Conservation (phyloP, 2,888 invertebrate genomes). For the Cantharis rustica region DNA sequence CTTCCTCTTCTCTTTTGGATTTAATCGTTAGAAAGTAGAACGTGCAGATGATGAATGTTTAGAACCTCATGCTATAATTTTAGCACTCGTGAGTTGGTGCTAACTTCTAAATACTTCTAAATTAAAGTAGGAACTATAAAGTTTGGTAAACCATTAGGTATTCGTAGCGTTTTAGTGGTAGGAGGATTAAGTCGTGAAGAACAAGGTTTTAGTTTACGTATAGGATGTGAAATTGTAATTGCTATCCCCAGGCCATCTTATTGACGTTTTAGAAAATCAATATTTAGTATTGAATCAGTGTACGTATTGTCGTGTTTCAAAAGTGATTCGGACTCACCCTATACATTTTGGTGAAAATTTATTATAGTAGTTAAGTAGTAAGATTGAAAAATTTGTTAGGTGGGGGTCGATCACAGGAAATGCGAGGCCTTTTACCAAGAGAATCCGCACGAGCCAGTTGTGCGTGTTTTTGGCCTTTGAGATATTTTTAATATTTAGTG, state of each 20-base stretch:
- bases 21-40: conserved; percentile 91
- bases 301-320: too few species aligned
- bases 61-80: conserved; percentile 98
- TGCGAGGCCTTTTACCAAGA: too few species aligned
- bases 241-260: conserved; percentile 99
- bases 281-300: conserved; percentile 96
- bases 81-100: conserved; percentile 98
- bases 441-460: too few species aligned
- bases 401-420: too few species aligned
- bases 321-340: too few species aligned
- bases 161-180: conserved; percentile 96
- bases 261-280: conserved; percentile 97
- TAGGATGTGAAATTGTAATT: conserved; percentile 99
- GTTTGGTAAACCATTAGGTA: conserved; percentile 91
- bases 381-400: too few species aligned
- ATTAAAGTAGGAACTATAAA: conserved; percentile 99
- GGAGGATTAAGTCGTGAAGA: conserved; percentile 97
- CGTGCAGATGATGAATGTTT: conserved; percentile 88
- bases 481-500: too few species aligned
- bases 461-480: too few species aligned
- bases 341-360: too few species aligned
- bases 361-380: too few species aligned
- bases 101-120: too few species aligned
- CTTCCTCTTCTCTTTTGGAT: conserved; percentile 98
- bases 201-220: conserved; percentile 93